Evolutionary conservation across 2,888 invertebrate species (phyloP).

Genomic region (Auanema sp.): DNA sequence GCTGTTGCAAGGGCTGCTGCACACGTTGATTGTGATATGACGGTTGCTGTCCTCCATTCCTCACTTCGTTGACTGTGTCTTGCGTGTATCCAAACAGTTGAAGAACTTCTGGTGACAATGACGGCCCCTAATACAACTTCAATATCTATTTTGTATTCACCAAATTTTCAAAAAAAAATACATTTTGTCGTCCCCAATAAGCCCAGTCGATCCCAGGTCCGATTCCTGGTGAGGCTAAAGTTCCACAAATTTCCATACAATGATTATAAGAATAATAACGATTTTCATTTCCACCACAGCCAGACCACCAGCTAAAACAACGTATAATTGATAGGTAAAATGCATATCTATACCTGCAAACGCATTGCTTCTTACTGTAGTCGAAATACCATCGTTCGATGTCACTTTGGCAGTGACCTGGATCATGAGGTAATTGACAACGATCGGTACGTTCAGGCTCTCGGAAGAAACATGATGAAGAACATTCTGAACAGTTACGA

Average conservation of each 20-base stretch:
- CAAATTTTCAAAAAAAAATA: slow-evolving; percentile 5
- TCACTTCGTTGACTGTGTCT: slow-evolving; percentile 1
- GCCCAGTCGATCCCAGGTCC: slow-evolving; percentile 42
- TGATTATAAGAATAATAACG: slow-evolving; percentile 51
- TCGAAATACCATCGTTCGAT: slow-evolving; percentile 55
- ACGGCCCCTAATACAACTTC: too few relatives aligned
- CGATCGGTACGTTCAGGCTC: slow-evolving; percentile 36
- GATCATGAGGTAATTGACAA: slow-evolving; percentile 50
- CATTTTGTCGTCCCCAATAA: slow-evolving; percentile 36
- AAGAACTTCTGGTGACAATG: too few relatives aligned
- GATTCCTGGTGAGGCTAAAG: slow-evolving; percentile 29
- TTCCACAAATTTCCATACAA: slow-evolving; percentile 53
- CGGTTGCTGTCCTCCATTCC: too few relatives aligned
- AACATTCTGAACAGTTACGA: slow-evolving; percentile 39
- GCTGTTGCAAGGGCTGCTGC: too few relatives aligned
- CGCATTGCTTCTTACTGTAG: slow-evolving; percentile 42
- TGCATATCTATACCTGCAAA: slow-evolving; percentile 34
- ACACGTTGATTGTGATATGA: too few relatives aligned
- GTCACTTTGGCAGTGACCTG: slow-evolving; percentile 46
- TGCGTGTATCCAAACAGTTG: not conserved
- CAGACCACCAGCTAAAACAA: slow-evolving; percentile 47
- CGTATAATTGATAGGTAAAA: not conserved
- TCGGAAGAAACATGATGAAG: slow-evolving; percentile 36
- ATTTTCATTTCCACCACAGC: slow-evolving; percentile 53
- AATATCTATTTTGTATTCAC: not conserved